Percentiles rank a stretch among this genome's conserved stretches.
Evolutionary conservation across 2,888 invertebrate genomes (phyloP).

Genomic region (Caenorhabditis zanzibari): DNA sequence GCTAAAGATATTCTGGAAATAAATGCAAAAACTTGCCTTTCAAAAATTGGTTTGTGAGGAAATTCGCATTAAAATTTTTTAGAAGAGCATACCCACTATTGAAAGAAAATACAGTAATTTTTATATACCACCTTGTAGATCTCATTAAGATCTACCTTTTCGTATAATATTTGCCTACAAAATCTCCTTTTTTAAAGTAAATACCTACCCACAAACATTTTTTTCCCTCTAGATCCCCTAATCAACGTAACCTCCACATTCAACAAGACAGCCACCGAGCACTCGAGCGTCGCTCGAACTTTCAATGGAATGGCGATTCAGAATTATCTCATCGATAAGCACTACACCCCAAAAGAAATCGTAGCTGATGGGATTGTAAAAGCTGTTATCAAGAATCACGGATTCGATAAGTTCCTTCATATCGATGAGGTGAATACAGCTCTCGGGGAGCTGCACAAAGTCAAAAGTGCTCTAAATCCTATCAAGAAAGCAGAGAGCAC

Average conservation of each 20-base stretch:
- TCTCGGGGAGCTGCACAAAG: neutral
- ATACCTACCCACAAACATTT: too few species aligned
- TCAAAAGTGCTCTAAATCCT: neutral
- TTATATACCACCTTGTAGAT: too few species aligned
- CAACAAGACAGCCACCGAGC: neutral
- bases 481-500: conserved; percentile 1
- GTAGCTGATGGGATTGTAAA: conserved; percentile 5
- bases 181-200: too few species aligned
- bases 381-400: neutral
- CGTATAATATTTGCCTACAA: too few species aligned
- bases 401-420: conserved; percentile 2
- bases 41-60: too few species aligned
- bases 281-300: conserved; percentile 10
- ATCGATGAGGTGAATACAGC: conserved; percentile 2
- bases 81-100: too few species aligned
- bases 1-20: too few species aligned
- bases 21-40: too few species aligned
- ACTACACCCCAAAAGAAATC: conserved; percentile 7
- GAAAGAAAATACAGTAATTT: too few species aligned
- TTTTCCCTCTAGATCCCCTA: neutral
- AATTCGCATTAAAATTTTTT: too few species aligned
- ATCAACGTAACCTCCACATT: neutral
- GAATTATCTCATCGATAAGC: conserved; percentile 15
- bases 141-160: too few species aligned
- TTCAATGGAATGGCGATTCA: conserved; percentile 20